Base-by-base conservation (phyloP, 2,888 invertebrate genomes). In the Leucoma salicis region DNA sequence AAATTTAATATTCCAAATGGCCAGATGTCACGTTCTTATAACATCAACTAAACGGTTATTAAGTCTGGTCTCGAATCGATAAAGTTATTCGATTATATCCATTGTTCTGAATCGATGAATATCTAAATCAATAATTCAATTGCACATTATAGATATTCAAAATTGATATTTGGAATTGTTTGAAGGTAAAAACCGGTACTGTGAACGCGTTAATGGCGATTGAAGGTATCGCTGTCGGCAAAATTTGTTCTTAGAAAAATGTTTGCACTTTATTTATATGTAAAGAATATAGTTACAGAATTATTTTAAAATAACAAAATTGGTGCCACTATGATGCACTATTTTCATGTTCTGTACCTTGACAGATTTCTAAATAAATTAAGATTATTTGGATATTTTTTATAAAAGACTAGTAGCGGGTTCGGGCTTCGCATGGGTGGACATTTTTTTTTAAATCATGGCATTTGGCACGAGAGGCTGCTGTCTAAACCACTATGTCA, bases 91-190 rank as follows among this genome's bases (percentile, higher is more conserved):
- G 62, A 59, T 61, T 59, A 49, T 39, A 46, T 57, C 59, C 54
- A 61, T 59, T 59, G 59, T 59, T 61, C 54, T 47, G 49, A 54
- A 54, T 51, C 54, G 59, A 59, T 61, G 51, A 54, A 59, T 59
- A 59, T 59, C 59, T 57, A 48, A 57, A 57, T 61, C 58, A 49
- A 59, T 59, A 54, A 59, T 59, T 59, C 62, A 54, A 59, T 61
- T 61, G 54, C 47, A 49, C 27, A 39, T 36, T 48, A 46, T 47
- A 50, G 47, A 57, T 57, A 61, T 57, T 57, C 39, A 41, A 42
- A 51, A 61, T 46, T 51, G 54, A 53, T 51, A 61, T 51, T 61
- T 41, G 32, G 40, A 47, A 61, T 57, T 51, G 49, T 53, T 46
- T 46, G 35, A 47, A 54, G 42, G 39, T 36, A n/a, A 35, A 18